Conservation (phyloP, 2,113 vertebrate genomes). For the Meriones unguiculatus region DNA sequence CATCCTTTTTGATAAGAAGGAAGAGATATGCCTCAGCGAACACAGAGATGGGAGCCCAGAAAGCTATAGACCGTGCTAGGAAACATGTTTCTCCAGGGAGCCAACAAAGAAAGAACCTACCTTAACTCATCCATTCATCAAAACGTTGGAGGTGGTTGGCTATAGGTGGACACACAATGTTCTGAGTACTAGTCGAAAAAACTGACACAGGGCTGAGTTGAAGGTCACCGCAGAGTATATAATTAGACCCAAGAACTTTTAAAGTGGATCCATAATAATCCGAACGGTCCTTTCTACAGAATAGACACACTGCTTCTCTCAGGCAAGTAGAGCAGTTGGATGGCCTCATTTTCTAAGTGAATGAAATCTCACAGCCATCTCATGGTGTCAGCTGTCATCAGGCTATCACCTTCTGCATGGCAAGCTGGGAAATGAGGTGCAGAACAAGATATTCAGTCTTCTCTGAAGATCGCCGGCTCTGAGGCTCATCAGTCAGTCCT, state of each 20-base stretch:
- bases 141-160: neutral
- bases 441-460: neutral
- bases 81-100: neutral
- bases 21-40: neutral
- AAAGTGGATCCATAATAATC: neutral
- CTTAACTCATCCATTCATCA: neutral
- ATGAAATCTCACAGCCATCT: conserved; percentile 21
- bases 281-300: neutral
- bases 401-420: neutral
- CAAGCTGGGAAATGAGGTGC: conserved; percentile 55
- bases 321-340: neutral
- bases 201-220: neutral
- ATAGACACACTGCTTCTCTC: neutral
- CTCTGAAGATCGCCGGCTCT: neutral
- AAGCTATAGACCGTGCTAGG: neutral
- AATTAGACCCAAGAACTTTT: neutral
- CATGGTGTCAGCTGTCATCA: conserved; percentile 47
- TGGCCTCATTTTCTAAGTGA: conserved; percentile 52
- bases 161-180: neutral
- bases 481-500: conserved; percentile 20
- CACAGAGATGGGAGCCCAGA: neutral
- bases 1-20: neutral
- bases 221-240: neutral
- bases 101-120: neutral
- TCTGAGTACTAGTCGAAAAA: neutral